A percentile compares a stretch with the other conserved stretches of the same genome.
Evolutionary conservation across 1,140 invertebrate genomes (phyloP).

Genomic region (Listronotus bonariensis): DNA sequence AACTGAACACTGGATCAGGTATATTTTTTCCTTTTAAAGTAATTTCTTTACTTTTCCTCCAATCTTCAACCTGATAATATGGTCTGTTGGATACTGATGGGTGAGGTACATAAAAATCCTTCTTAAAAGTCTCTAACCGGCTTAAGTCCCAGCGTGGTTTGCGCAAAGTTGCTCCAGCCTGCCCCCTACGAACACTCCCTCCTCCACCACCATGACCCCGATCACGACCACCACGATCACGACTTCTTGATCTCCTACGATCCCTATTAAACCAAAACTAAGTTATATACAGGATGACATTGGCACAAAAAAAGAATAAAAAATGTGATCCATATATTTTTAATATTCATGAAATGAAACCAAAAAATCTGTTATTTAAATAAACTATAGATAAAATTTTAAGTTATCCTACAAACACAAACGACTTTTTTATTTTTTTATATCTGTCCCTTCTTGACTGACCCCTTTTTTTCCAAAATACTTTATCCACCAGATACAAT

Average conservation of each 20-base stretch:
- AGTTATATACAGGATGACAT: too few relatives aligned
- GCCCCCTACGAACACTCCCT: constrained; percentile 52
- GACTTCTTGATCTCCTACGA: constrained; percentile 34
- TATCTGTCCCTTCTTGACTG: too few relatives aligned
- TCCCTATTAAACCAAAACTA: constrained; percentile 7
- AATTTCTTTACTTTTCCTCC: constrained; percentile 76
- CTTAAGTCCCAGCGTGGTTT: constrained; percentile 76
- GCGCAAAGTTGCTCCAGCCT: constrained; percentile 61
- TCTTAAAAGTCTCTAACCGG: constrained; percentile 84
- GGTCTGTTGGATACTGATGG: constrained; percentile 71
- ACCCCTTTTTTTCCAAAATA: too few relatives aligned
- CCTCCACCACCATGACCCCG: constrained; percentile 46
- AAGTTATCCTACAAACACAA: too few relatives aligned
- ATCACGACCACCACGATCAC: constrained; percentile 43
- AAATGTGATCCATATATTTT: too few relatives aligned
- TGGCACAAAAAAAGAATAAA: too few relatives aligned
- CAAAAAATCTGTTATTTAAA: too few relatives aligned
- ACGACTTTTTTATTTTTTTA: too few relatives aligned
- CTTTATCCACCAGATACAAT: too few relatives aligned
- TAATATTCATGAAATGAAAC: too few relatives aligned
- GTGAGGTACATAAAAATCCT: constrained; percentile 90
- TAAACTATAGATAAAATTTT: too few relatives aligned
- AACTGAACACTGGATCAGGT: constrained; percentile 78
- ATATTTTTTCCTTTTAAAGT: constrained; percentile 73
- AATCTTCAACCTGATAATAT: constrained; percentile 74